Base-by-base conservation (phyloP, 1,140 invertebrate species). In the Diabrotica virgifera region DNA sequence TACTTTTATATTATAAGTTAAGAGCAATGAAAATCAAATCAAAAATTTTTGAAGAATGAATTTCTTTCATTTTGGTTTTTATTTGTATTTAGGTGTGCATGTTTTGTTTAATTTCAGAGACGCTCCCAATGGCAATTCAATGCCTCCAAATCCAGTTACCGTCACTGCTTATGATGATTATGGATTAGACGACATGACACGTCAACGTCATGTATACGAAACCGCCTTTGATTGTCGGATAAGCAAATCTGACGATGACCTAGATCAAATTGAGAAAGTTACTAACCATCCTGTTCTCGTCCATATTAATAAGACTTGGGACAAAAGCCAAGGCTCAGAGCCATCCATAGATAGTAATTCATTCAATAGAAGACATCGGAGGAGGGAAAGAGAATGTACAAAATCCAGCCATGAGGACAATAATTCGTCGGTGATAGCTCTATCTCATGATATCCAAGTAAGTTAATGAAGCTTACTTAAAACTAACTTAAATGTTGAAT, bases 161-260 rank as follows among this genome's bases (percentile, higher is more conserved):
- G 80, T 46, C 74, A 80, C 52, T 74, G 74, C 62, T 73, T 80
- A 74, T 73, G 78, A 66, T 46, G 55, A 74, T 6, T 67, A 75
- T 69, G 70, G 69, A 62, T 60, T 77, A 74, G 82, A 80, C 78
- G 81, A 84, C 74, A 88, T 89, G 89, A 83, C 86, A 70, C 85
- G 84, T 75, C 86, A 89, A 72, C 84, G 89, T 70, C 90, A 90
- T 77, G 84, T 93, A 37, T 94, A 94, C 76, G 92, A 94, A 79
- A 94, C 92, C 46, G 92, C 92, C 51, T 94, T 94, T 79, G 92
- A 94, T 77, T 92, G 90, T 76, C 91, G 91, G 77, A 87, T 93
- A 74, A 89, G 85, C 72, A 87, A 89, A 52, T 92, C 89, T 8
- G 89, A 92, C 72, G 90, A 93, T 76, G 90, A 93, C 73, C 82